phyloP scores from a whole-genome alignment of 1,140 invertebrate genomes.

The Leptestheria dahalacensis region DNA sequence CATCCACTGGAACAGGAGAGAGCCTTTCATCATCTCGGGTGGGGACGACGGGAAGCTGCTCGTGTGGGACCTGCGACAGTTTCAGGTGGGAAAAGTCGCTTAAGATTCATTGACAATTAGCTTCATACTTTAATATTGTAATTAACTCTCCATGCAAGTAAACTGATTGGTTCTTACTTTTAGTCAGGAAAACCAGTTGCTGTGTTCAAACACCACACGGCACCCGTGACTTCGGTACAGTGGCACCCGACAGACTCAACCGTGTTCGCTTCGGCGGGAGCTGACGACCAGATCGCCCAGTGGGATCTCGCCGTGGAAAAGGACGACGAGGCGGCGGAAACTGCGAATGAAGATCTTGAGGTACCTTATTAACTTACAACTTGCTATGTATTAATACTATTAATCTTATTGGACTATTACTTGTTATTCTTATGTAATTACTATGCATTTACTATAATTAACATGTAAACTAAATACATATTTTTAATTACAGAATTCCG shows the following conservation, averaged over 20 bases:
- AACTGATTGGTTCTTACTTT: too few relatives aligned
- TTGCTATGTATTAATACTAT: too few relatives aligned
- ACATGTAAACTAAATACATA: too few relatives aligned
- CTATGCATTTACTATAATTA: too few relatives aligned
- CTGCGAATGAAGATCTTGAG: slow-evolving; percentile 13
- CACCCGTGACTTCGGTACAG: slow-evolving; percentile 85
- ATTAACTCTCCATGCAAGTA: not conserved
- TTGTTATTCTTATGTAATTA: too few relatives aligned
- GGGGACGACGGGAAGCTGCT: slow-evolving; percentile 90
- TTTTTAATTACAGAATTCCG: too few relatives aligned
- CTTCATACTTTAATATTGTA: slow-evolving; percentile 12
- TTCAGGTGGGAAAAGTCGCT: too few relatives aligned
- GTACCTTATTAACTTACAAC: too few relatives aligned
- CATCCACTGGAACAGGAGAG: slow-evolving; percentile 86
- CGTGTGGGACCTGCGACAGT: slow-evolving; percentile 89
- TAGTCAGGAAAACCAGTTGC: slow-evolving; percentile 58
- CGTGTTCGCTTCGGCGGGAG: slow-evolving; percentile 81
- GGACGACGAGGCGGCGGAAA: slow-evolving; percentile 37
- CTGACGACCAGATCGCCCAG: slow-evolving; percentile 89
- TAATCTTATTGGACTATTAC: too few relatives aligned
- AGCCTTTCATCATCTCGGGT: slow-evolving; percentile 79
- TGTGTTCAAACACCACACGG: slow-evolving; percentile 81
- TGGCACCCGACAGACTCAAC: slow-evolving; percentile 89
- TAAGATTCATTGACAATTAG: slow-evolving; percentile 1
- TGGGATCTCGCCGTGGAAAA: slow-evolving; percentile 93